A percentile compares a stretch with the other conserved stretches of the same genome.
phyloP scores from a whole-genome alignment of 1,140 invertebrate genomes.

The Pissodes strobi region DNA sequence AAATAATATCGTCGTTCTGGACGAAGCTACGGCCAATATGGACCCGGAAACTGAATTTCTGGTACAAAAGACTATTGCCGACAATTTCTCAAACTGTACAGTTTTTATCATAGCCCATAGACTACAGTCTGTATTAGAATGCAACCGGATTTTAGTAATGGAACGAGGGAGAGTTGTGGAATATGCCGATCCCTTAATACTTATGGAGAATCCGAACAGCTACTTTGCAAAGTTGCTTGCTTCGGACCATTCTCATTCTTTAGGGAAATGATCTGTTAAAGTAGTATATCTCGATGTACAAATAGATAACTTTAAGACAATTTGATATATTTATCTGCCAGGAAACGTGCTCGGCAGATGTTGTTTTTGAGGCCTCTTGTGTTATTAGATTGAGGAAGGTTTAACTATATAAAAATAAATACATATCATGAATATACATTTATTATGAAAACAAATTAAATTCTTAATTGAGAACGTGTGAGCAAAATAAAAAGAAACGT shows the following conservation, averaged over 20 bases:
- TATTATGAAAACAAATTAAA: too few species aligned
- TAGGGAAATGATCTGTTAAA: conserved; percentile 11
- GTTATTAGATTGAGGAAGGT: too few species aligned
- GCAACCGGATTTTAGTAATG: conserved; percentile 74
- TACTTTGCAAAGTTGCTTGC: conserved; percentile 69
- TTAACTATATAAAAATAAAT: too few species aligned
- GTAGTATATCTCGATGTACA: too few species aligned
- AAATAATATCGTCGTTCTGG: conserved; percentile 78
- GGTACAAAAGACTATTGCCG: conserved; percentile 69
- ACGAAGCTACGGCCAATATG: conserved; percentile 74
- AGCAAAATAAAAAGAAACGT: too few species aligned
- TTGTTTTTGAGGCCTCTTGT: too few species aligned
- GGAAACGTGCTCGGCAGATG: too few species aligned
- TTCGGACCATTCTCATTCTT: conserved; percentile 5
- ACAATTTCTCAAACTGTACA: conserved; percentile 72
- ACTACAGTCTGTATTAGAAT: conserved; percentile 82
- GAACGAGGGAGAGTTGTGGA: conserved; percentile 67
- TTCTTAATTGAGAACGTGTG: too few species aligned
- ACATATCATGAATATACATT: too few species aligned
- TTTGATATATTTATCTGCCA: too few species aligned
- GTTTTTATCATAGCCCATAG: conserved; percentile 84
- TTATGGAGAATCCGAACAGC: conserved; percentile 67
- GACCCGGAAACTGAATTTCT: conserved; percentile 72
- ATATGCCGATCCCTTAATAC: conserved; percentile 70
- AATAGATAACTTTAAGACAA: too few species aligned